phyloP scores from a whole-genome alignment of 2,888 invertebrate species.

The Acanthosepion lycidas region DNA sequence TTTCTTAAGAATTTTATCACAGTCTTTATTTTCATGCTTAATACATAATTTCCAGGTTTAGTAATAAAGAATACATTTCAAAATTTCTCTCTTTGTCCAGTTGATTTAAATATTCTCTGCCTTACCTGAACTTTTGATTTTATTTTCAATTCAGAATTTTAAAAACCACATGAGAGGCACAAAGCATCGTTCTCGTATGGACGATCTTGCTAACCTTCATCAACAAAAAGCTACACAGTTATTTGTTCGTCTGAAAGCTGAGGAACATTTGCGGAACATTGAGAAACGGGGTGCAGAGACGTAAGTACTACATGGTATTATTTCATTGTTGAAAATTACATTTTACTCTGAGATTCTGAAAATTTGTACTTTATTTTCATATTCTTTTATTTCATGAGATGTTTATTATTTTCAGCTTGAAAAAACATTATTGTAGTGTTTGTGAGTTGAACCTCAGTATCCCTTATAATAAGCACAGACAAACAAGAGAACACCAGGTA shows the following conservation, averaged over 20 bases:
- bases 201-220: constrained; percentile 58
- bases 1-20: too few relatives aligned
- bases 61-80: too few relatives aligned
- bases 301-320: neutral
- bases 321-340: too few relatives aligned
- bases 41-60: too few relatives aligned
- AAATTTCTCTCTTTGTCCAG: too few relatives aligned
- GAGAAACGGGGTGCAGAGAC: constrained; percentile 55
- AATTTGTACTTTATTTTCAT: neutral
- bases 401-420: constrained; percentile 52
- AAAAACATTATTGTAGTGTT: constrained; percentile 60
- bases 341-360: neutral
- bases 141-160: constrained; percentile 59
- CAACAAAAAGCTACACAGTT: constrained; percentile 58
- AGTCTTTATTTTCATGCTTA: too few relatives aligned
- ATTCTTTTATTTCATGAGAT: neutral
- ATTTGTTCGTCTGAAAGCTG: constrained; percentile 62
- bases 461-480: constrained; percentile 60
- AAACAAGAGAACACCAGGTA: constrained; percentile 58
- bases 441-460: constrained; percentile 62
- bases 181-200: constrained; percentile 64
- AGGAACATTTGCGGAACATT: constrained; percentile 66
- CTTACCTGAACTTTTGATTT: neutral
- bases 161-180: constrained; percentile 64
- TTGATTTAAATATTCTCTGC: too few relatives aligned